phyloP scores from a whole-genome alignment of 2,113 vertebrate species.

The Onychostoma macrolepis region DNA sequence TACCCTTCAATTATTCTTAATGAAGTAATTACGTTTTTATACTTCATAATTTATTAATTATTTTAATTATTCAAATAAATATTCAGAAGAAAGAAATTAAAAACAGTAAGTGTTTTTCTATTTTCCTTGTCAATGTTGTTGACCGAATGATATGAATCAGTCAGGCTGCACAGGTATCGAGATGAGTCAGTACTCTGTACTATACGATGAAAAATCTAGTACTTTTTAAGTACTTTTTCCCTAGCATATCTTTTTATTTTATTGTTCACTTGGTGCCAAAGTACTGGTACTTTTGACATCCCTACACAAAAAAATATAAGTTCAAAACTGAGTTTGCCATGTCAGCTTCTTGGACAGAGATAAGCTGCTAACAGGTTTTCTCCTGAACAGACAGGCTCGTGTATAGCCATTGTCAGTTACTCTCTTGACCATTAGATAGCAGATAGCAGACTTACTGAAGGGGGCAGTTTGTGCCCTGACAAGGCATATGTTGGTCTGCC shows the following conservation, averaged over 20 bases:
- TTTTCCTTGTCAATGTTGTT: background rate
- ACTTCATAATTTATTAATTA: background rate
- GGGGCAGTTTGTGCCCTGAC: conserved; percentile 45
- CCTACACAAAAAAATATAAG: background rate
- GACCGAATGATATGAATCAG: background rate
- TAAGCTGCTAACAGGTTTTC: conserved; percentile 24
- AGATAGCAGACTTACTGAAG: conserved; percentile 40
- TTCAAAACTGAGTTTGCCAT: background rate
- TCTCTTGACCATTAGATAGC: conserved; percentile 39
- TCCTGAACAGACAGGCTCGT: background rate
- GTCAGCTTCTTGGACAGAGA: background rate
- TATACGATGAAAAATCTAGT: background rate
- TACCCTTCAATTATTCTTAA: background rate
- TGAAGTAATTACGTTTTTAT: background rate
- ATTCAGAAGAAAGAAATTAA: background rate
- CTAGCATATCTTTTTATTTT: background rate
- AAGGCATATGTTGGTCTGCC: conserved; percentile 48
- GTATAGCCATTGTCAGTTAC: conserved; percentile 33
- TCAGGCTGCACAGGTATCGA: background rate
- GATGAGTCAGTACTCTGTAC: background rate
- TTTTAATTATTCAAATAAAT: background rate
- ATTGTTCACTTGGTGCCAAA: background rate
- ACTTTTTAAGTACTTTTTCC: background rate
- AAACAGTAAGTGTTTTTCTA: background rate
- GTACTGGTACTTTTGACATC: background rate